Evolutionary conservation across 1,140 invertebrate species (phyloP).

Genomic region (Dinothrombium tinctorium): DNA sequence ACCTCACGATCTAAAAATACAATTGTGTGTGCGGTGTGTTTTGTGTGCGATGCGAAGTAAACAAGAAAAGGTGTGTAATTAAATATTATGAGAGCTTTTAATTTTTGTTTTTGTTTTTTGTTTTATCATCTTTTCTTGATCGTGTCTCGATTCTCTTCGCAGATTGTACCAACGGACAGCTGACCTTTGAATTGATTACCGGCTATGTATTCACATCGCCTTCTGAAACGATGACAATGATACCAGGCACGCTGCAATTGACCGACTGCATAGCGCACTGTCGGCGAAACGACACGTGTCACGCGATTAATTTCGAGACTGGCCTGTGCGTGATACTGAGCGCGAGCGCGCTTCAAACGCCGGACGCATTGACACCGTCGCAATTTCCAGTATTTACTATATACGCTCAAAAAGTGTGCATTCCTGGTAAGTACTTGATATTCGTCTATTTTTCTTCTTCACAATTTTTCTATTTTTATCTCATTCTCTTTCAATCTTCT

Average conservation of each 20-base stretch:
- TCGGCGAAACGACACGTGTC: constrained; percentile 62
- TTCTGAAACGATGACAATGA: constrained; percentile 48
- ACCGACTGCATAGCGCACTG: constrained; percentile 77
- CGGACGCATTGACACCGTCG: constrained; percentile 59
- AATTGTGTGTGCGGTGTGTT: no score
- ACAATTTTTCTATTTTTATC: no score
- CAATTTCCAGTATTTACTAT: constrained; percentile 90
- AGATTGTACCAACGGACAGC: constrained; percentile 2
- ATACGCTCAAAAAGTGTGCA: constrained; percentile 76
- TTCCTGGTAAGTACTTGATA: constrained; percentile 23
- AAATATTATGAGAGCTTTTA: no score
- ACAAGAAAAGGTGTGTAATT: no score
- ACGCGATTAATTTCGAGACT: constrained; percentile 81
- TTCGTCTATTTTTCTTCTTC: no score
- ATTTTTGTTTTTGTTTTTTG: background rate
- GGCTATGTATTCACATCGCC: constrained; percentile 77
- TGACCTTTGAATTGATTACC: constrained; percentile 58
- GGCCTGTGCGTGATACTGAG: constrained; percentile 77
- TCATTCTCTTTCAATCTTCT: no score
- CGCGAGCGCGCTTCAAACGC: constrained; percentile 57
- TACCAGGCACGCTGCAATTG: constrained; percentile 69
- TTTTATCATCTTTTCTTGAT: background rate
- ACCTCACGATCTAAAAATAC: no score
- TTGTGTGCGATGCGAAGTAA: no score
- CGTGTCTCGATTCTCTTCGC: background rate